Conservation (phyloP, 2,888 invertebrate species). For the Caenorhabditis imperialis region DNA sequence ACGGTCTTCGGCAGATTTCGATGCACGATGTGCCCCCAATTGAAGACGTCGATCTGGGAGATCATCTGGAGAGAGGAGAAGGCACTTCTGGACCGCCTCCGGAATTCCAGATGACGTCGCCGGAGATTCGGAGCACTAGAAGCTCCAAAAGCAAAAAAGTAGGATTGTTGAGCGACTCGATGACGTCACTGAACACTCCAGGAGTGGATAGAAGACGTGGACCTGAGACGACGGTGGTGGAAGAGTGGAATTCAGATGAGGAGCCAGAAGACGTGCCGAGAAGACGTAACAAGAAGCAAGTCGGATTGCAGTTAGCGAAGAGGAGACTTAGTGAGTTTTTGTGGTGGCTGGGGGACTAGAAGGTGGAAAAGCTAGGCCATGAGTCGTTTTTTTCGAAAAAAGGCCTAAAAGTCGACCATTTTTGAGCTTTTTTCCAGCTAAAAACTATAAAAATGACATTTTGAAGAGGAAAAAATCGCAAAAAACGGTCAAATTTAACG, state of each 20-base stretch:
- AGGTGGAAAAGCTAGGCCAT: too few relatives aligned
- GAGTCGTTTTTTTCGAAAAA: neutral
- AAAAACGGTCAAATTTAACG: too few relatives aligned
- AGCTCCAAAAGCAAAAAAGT: constrained; percentile 3
- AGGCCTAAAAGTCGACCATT: too few relatives aligned
- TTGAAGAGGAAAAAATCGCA: too few relatives aligned
- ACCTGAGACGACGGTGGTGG: neutral
- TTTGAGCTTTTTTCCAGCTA: neutral
- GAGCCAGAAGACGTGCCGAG: neutral
- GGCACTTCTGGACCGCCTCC: neutral
- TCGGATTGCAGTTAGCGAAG: constrained; percentile 25
- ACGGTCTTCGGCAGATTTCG: too few relatives aligned
- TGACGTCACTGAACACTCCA: constrained; percentile 24
- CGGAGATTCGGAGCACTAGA: neutral
- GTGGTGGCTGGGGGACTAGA: too few relatives aligned
- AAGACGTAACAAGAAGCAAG: neutral
- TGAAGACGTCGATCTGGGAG: neutral
- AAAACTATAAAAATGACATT: neutral
- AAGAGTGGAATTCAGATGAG: constrained; percentile 5
- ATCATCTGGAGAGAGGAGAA: neutral
- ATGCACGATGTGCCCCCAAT: neutral
- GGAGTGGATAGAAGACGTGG: neutral
- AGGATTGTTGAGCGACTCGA: constrained; percentile 15
- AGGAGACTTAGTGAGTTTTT: constrained; percentile 28
- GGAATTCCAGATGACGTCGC: neutral